A percentile compares a stretch with the other conserved stretches of the same genome.
phyloP scores from a whole-genome alignment of 2,113 vertebrate species.

The Hepsetus odoe region DNA sequence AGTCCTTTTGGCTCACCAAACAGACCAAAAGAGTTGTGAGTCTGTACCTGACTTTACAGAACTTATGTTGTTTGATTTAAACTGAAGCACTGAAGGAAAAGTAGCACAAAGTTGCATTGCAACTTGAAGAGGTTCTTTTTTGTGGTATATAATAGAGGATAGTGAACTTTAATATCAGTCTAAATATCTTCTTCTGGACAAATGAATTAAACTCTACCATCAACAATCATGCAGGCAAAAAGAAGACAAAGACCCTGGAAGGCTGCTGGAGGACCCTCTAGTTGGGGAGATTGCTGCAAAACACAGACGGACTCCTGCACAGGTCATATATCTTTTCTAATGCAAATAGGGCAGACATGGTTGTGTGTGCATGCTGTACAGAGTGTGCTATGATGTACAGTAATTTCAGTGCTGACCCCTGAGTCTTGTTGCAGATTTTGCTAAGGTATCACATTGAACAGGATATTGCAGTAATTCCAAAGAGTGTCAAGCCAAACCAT shows the following conservation, averaged over 20 bases:
- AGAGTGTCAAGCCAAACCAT: constrained; percentile 74
- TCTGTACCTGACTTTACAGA: neutral
- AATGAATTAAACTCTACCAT: neutral
- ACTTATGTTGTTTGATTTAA: too few relatives aligned
- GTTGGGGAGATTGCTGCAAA: constrained; percentile 65
- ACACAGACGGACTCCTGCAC: constrained; percentile 67
- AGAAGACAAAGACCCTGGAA: constrained; percentile 67
- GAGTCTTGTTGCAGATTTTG: constrained; percentile 71
- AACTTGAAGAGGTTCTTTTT: too few relatives aligned
- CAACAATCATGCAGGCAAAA: constrained; percentile 55
- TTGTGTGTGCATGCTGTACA: neutral
- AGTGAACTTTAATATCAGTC: neutral
- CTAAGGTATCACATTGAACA: constrained; percentile 77
- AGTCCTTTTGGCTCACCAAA: constrained; percentile 75
- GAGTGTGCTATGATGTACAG: too few relatives aligned
- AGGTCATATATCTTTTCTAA: constrained; percentile 58
- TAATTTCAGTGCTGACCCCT: too few relatives aligned
- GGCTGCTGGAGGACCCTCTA: constrained; percentile 69
- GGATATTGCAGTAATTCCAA: constrained; percentile 72
- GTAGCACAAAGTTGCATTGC: too few relatives aligned
- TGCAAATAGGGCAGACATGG: neutral
- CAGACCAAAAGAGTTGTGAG: constrained; percentile 64
- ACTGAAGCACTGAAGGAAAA: too few relatives aligned
- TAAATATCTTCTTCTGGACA: neutral
- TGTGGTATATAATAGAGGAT: too few relatives aligned